Percentiles rank a stretch among this genome's conserved stretches.
These are phyloP conservation scores for Pachypsylla venusta DNA, from an alignment of 1,140 invertebrate species.

Conservation along the genomic window DNA sequence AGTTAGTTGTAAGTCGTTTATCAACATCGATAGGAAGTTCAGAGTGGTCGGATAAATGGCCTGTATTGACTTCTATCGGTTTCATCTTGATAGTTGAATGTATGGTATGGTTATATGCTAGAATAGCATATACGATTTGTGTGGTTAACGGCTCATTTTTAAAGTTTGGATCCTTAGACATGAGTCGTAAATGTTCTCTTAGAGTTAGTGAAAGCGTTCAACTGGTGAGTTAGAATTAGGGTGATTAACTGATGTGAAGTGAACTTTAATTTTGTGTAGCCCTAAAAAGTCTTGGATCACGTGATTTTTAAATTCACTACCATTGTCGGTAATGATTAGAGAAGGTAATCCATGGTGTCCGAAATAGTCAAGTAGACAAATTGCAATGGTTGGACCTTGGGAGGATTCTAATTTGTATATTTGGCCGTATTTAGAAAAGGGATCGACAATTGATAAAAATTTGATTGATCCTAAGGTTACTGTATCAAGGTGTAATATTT, in stretches of 20 bases:
- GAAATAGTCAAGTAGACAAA: conserved; percentile 17
- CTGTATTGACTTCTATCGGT: too few relatives aligned
- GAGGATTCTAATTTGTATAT: neutral
- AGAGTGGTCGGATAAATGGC: too few relatives aligned
- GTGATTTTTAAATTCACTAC: conserved; percentile 13
- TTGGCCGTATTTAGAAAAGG: neutral
- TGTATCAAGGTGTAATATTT: conserved; percentile 25
- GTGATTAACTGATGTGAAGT: conserved; percentile 29
- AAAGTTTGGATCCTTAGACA: conserved; percentile 14
- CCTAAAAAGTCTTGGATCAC: conserved; percentile 21
- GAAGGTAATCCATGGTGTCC: conserved; percentile 18
- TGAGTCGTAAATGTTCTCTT: conserved; percentile 13
- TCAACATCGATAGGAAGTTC: too few relatives aligned
- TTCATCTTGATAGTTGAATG: conserved; percentile 11
- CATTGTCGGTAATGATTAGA: conserved; percentile 19
- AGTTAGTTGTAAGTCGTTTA: too few relatives aligned
- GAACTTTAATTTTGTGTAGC: conserved; percentile 17
- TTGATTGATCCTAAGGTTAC: conserved; percentile 15
- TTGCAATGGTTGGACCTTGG: too few relatives aligned
- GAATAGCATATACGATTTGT: conserved; percentile 14
- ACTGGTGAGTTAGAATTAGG: conserved; percentile 28
- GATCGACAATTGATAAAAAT: neutral
- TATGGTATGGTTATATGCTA: conserved; percentile 9
- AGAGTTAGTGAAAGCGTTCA: conserved; percentile 13
- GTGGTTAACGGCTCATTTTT: conserved; percentile 23